Base-by-base conservation (phyloP, 2,113 vertebrate species). In the Zosterops hypoxanthus region DNA sequence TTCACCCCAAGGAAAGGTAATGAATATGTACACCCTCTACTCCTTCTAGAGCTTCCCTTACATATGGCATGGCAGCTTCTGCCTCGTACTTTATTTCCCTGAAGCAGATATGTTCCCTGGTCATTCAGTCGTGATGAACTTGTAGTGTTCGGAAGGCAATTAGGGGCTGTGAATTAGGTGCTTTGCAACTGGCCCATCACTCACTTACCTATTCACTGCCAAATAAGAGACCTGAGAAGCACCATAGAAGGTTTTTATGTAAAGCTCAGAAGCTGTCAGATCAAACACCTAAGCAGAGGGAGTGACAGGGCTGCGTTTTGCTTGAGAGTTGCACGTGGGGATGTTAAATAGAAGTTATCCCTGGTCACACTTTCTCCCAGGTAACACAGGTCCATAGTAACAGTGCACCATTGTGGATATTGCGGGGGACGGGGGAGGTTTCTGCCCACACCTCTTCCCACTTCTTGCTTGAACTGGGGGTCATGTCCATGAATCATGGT, bases 221-320 rank as follows among this genome's bases (percentile, higher is more conserved):
- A 60, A 61, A 0, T 3, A 77, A 47, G 50, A 89, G 56, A 49
- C 36, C 29, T 10, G 41, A 87, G 52, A 82, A 75, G 15, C 13
- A 49, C 6, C 3, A 0, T 34, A 22, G 42, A 60, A 42, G 10
- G 42, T 41, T 88, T 65, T 31, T 1, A 1, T 29, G 7, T 21
- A 5, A 50, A 77, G 33, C 25, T 81, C 63, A 34, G 72, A 77
- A 90, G 66, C 2, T 55, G 69, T 66, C 63, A 70, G 70, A 81
- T 73, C 53, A 44, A 65, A 20, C 36, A 34, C 9, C 0, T 1
- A 73, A 84, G 56, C 11, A 44, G 31, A 59, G 41, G 25, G 47
- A 47, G 15, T 55, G 46, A 23, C 55, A 50, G n/a, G n/a, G 21
- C n/a, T 72, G 22, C 0, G 0, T 60, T 44, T 73, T 79, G 22